Conservation (phyloP, 2,888 invertebrate species). For the Chironomus tentans region DNA sequence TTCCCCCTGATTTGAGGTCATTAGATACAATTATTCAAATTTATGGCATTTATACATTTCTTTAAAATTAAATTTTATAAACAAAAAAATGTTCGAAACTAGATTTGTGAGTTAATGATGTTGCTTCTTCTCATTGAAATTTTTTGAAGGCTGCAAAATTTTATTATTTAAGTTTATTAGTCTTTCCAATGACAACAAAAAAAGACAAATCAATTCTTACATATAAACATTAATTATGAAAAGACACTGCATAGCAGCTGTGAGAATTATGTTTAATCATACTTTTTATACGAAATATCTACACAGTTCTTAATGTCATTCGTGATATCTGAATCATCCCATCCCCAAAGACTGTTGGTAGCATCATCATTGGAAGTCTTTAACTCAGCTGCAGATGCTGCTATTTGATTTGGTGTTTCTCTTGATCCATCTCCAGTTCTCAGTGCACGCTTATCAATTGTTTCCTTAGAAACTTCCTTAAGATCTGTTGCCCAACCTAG, state of each 20-base stretch:
- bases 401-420: conserved; percentile 27
- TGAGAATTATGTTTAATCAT: background rate
- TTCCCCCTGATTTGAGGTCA: too few relatives aligned
- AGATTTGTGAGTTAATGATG: background rate
- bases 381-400: background rate
- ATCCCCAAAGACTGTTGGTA: conserved; percentile 4
- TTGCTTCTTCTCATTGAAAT: background rate
- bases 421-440: conserved; percentile 68
- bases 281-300: background rate
- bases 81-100: background rate
- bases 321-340: conserved; percentile 59
- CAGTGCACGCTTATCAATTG: conserved; percentile 57
- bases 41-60: background rate
- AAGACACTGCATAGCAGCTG: too few relatives aligned
- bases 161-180: too few relatives aligned
- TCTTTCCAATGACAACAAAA: too few relatives aligned
- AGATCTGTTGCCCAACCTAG: conserved; percentile 69
- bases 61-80: too few relatives aligned
- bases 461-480: conserved; percentile 63
- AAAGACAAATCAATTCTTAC: too few relatives aligned
- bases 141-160: background rate
- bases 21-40: background rate
- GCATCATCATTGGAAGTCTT: background rate
- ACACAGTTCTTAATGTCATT: conserved; percentile 51
- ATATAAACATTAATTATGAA: too few relatives aligned